phyloP scores from a whole-genome alignment of 2,797 vertebrate genomes.

The Taeniopygia guttata region DNA sequence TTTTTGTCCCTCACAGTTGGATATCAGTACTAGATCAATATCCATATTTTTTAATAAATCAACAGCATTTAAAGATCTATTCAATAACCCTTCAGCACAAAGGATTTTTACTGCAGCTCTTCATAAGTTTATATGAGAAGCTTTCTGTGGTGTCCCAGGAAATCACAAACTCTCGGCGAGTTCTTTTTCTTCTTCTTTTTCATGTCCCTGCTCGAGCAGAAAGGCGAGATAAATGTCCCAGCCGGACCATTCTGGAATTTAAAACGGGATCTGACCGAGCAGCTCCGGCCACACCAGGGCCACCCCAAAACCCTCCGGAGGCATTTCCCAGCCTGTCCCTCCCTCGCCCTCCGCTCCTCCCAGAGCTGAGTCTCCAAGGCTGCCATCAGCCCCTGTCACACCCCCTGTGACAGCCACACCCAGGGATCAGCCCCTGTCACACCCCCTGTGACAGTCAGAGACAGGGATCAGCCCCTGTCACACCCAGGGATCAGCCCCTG shows the following conservation, averaged over 20 bases:
- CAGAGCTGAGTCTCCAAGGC: not conserved
- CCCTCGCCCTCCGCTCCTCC: not conserved
- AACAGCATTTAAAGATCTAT: too few relatives aligned
- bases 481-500: not conserved
- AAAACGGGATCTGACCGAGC: not conserved
- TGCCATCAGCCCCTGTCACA: not conserved
- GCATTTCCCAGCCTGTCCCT: not conserved
- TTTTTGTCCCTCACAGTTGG: too few relatives aligned
- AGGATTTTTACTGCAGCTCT: not conserved
- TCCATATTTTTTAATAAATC: too few relatives aligned
- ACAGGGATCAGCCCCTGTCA: not conserved
- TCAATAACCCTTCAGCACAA: not conserved
- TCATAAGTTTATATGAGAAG: accelerated
- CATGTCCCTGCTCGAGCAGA: not conserved
- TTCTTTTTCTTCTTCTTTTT: not conserved
- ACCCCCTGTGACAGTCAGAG: accelerated
- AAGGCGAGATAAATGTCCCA: not conserved
- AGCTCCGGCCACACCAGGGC: accelerated
- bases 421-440: not conserved
- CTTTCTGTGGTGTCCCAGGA: not conserved
- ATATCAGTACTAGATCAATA: too few relatives aligned
- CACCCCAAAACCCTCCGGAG: not conserved
- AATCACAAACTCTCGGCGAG: not conserved
- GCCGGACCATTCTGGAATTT: not conserved
- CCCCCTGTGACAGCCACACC: not conserved